Percentiles rank a stretch among this genome's conserved stretches.
phyloP scores from a whole-genome alignment of 2,888 invertebrate genomes.

The Latrodectus hesperus region DNA sequence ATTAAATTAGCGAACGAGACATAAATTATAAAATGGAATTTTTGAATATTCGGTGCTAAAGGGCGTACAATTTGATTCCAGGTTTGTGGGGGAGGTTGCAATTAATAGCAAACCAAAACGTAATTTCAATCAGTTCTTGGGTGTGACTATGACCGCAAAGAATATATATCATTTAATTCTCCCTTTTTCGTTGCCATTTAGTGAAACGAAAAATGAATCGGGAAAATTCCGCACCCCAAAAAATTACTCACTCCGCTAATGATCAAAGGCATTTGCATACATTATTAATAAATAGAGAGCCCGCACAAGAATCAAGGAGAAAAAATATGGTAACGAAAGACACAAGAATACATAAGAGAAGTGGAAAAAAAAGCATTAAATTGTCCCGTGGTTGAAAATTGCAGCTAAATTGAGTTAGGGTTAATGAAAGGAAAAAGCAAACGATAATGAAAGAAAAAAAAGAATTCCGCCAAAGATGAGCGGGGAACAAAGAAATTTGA shows the following conservation, averaged over 20 bases:
- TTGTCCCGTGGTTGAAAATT: slow-evolving; percentile 68
- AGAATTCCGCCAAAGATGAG: slow-evolving; percentile 45
- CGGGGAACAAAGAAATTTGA: slow-evolving; percentile 68
- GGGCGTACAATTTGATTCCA: neutral
- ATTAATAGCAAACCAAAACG: slow-evolving; percentile 1
- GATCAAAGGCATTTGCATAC: slow-evolving; percentile 66
- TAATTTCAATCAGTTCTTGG: slow-evolving; percentile 17
- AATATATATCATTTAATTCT: slow-evolving; percentile 38
- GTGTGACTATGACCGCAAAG: slow-evolving; percentile 33
- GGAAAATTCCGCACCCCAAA: slow-evolving; percentile 30
- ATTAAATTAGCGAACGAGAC: neutral
- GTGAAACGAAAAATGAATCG: slow-evolving; percentile 44
- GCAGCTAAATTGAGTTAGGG: slow-evolving; percentile 68
- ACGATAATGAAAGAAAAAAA: slow-evolving; percentile 23
- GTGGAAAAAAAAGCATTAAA: slow-evolving; percentile 49
- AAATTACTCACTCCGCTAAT: slow-evolving; percentile 60
- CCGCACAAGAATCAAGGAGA: slow-evolving; percentile 45
- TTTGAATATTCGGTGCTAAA: neutral
- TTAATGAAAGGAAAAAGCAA: slow-evolving; percentile 65
- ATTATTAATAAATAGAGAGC: slow-evolving; percentile 69
- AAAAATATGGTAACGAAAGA: slow-evolving; percentile 21
- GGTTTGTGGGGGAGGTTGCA: neutral
- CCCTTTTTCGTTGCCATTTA: slow-evolving; percentile 25
- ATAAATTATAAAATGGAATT: neutral
- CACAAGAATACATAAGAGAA: slow-evolving; percentile 41